Percentiles rank a stretch among this genome's conserved stretches.
phyloP scores from a whole-genome alignment of 2,113 vertebrate genomes.

The Tragulus kanchil region DNA sequence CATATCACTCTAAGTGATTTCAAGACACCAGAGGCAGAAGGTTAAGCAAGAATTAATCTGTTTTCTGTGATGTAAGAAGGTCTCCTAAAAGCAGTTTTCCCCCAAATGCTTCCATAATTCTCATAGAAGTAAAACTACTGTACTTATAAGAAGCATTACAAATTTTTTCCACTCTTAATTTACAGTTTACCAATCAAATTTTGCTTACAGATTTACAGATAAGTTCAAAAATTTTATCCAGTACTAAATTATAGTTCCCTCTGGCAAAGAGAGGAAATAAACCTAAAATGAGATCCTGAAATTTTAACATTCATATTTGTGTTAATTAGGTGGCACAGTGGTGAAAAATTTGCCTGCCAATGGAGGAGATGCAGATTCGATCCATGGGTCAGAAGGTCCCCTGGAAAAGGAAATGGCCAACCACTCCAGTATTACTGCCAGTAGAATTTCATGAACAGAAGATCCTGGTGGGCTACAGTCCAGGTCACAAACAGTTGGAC shows the following conservation, averaged over 20 bases:
- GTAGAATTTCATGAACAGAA: neutral
- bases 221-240: neutral
- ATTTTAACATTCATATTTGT: neutral
- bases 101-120: neutral
- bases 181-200: neutral
- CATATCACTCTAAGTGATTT: neutral
- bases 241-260: neutral
- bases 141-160: neutral
- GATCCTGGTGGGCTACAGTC: neutral
- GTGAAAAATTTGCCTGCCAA: neutral
- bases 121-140: neutral
- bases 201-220: neutral
- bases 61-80: neutral
- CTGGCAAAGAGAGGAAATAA: neutral
- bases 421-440: neutral
- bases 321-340: neutral
- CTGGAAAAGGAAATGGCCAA: neutral
- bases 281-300: neutral
- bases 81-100: neutral
- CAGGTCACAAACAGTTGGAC: neutral
- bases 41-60: neutral
- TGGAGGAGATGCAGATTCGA: neutral
- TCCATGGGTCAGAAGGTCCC: neutral
- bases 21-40: neutral
- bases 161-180: neutral